Base-by-base conservation (phyloP, 2,113 vertebrate genomes). In the Pelobates fuscus region DNA sequence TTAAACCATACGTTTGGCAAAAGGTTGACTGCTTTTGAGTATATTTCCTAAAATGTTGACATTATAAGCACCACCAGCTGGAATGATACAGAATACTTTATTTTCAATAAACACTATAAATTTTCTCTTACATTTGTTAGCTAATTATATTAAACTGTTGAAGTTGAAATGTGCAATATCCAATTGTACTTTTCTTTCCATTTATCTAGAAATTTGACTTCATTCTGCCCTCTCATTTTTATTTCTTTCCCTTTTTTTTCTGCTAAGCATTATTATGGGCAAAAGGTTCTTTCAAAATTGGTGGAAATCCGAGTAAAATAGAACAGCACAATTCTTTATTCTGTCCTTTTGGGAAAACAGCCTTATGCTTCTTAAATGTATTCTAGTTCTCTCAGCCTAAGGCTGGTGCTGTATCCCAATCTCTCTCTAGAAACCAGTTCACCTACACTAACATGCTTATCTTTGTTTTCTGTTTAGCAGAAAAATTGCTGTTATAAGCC, bases 401-500 rank as follows among this genome's bases (percentile, higher is more conserved):
- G 73, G 73, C 73, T 77, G 73, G 65, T 68, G 52, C 57, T 68
- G 41, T 68, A 68, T 67, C 65, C 73, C 73, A 68, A 61, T 77
- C 64, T 59, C 63, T 66, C 55, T 68, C 64, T 63, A 68, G 73
- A 77, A 77, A 77, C 73, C 73, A 68, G 64, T 77, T 77, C 73
- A 77, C 73, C 73, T 77, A 77, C 73, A 68, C 64, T 68, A 52
- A 64, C 64, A 77, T 68, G 73, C 73, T 77, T 77, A 77, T 77
- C 73, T 58, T 61, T 77, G 73, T 68, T 77, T 77, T 77, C 73
- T 77, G 73, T 77, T 77, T 68, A 77, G 73, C 73, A 77, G 73
- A 77, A 77, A 77, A 77, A 77, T 77, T 77, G 73, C 73, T 77
- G 67, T 77, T 77, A 77, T 77, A 77, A 77, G 73, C 73, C 65